phyloP scores from a whole-genome alignment of 2,113 vertebrate species.

The Rynchops niger region DNA sequence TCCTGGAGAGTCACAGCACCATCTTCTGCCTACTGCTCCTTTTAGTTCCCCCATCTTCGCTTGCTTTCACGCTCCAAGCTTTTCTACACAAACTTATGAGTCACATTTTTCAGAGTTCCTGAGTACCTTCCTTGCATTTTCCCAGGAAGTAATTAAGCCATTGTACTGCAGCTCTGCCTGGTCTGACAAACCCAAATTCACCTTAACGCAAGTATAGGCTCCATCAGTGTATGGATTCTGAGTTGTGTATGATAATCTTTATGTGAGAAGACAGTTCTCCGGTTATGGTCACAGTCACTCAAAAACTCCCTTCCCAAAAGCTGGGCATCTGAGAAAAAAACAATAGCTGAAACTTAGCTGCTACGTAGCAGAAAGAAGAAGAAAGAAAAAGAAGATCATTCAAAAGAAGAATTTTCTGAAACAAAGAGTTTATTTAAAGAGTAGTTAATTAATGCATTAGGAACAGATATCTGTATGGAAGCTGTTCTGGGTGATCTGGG shows the following conservation, averaged over 20 bases:
- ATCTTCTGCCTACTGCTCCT: background rate
- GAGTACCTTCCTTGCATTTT: background rate
- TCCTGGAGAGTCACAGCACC: background rate
- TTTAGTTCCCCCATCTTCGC: background rate
- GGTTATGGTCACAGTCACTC: background rate
- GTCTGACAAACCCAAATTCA: background rate
- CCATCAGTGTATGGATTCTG: background rate
- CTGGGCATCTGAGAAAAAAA: background rate
- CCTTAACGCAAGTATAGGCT: background rate
- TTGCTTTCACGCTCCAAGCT: background rate
- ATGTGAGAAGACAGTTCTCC: background rate
- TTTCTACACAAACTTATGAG: background rate
- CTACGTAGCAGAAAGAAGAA: background rate
- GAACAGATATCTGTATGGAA: background rate
- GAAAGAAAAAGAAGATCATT: background rate
- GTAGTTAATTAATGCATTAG: background rate
- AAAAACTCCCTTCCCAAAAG: background rate
- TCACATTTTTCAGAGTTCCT: background rate
- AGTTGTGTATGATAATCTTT: background rate
- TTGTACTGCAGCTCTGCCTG: background rate
- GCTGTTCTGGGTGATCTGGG: background rate
- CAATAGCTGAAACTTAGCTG: background rate
- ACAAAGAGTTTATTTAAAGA: background rate
- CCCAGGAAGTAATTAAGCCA: background rate
- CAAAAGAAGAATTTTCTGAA: background rate